Conservation (phyloP, 2,797 vertebrate genomes). For the Crenuchus spilurus region DNA sequence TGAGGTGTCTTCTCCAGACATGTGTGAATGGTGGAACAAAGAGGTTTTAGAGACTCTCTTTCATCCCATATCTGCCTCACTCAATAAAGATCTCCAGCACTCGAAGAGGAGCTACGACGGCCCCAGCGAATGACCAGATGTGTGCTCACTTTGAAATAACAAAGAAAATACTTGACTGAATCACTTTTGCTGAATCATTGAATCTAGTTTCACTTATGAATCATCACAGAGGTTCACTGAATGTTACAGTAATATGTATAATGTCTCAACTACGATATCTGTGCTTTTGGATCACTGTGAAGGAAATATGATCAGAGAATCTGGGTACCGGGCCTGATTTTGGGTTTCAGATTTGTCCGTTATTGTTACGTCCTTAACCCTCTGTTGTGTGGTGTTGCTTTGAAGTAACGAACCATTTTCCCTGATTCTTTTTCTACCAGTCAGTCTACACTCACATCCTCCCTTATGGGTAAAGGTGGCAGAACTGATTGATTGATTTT, state of each 20-base stretch:
- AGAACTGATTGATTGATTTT: too few species aligned
- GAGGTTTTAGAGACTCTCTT: neutral
- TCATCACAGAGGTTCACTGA: neutral
- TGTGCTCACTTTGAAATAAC: neutral
- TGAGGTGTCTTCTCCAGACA: constrained; percentile 1
- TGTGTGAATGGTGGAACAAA: constrained; percentile 11
- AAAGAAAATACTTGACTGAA: neutral
- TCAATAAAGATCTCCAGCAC: neutral
- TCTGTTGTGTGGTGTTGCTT: too few species aligned
- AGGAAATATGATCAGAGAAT: too few species aligned
- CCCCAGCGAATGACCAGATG: neutral
- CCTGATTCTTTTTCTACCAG: too few species aligned
- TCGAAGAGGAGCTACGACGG: neutral
- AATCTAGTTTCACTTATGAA: neutral
- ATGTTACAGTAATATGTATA: neutral
- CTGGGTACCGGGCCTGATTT: too few species aligned
- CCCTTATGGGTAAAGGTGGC: too few species aligned
- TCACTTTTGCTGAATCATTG: neutral
- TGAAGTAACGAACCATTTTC: too few species aligned
- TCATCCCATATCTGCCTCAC: neutral
- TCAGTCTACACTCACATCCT: too few species aligned
- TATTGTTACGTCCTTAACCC: too few species aligned
- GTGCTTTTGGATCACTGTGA: too few species aligned
- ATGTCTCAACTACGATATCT: too few species aligned
- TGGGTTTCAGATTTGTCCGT: too few species aligned